A percentile compares a stretch with the other conserved stretches of the same genome.
Conservation (phyloP, 2,888 invertebrate genomes). For the Acleris cristana region DNA sequence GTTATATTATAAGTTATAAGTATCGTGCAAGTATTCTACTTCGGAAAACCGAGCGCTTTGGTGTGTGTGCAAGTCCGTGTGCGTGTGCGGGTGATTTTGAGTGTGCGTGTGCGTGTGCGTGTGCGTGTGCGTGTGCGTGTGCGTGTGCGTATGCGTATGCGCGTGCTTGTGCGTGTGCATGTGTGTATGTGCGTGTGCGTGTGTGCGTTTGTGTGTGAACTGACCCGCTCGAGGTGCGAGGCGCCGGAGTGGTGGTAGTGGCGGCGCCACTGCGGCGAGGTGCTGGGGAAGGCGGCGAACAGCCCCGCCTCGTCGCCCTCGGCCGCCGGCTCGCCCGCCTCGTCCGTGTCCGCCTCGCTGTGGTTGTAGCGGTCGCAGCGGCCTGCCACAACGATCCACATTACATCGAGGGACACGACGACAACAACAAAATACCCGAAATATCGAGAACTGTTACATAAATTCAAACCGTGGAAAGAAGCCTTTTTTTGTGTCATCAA, state of each 20-base stretch:
- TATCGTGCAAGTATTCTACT: too few species aligned
- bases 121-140: too few species aligned
- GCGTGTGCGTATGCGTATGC: neutral
- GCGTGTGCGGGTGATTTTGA: neutral
- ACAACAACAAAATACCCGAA: neutral
- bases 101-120: too few species aligned
- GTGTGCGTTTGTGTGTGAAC: slow-evolving; percentile 3
- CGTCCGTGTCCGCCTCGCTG: slow-evolving; percentile 81
- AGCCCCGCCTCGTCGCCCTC: slow-evolving; percentile 68
- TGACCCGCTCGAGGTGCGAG: slow-evolving; percentile 66
- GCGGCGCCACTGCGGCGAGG: slow-evolving; percentile 76
- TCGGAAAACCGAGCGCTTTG: too few species aligned
- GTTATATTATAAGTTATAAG: too few species aligned
- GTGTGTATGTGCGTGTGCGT: neutral
- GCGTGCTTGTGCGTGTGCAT: neutral
- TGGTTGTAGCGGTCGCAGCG: slow-evolving; percentile 81
- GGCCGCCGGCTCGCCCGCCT: slow-evolving; percentile 62
- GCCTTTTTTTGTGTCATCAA: too few species aligned
- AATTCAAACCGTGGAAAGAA: too few species aligned
- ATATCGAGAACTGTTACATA: too few species aligned
- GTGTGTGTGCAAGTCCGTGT: too few species aligned
- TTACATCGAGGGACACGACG: neutral
- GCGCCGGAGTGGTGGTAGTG: slow-evolving; percentile 66
- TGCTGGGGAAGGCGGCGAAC: slow-evolving; percentile 78
- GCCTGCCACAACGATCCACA: slow-evolving; percentile 49